Evolutionary conservation across 2,113 vertebrate species (phyloP).

Genomic region (Menura novaehollandiae): DNA sequence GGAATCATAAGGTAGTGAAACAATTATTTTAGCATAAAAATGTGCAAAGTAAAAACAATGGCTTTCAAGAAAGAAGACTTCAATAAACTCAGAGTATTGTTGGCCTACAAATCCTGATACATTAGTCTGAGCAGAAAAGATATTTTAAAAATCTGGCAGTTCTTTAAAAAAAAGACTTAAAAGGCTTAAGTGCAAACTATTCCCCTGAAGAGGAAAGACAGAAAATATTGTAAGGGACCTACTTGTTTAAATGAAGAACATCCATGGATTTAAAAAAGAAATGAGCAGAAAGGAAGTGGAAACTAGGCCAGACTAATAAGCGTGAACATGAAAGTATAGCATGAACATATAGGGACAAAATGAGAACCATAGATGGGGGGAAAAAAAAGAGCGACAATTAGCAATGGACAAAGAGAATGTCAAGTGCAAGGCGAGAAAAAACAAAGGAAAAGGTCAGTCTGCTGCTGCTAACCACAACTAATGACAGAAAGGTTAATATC

Average conservation of each 20-base stretch:
- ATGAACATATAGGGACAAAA: background rate
- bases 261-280: conserved; percentile 1
- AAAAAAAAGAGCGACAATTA: background rate
- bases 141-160: background rate
- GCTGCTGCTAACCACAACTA: background rate
- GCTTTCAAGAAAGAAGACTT: background rate
- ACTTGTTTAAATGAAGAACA: conserved; percentile 19
- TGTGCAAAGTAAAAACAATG: background rate
- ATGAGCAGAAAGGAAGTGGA: background rate
- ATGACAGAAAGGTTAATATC: background rate
- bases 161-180: background rate
- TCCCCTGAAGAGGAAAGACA: background rate
- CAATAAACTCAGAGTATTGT: background rate
- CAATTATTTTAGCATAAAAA: background rate
- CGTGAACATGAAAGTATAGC: background rate
- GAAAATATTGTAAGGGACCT: background rate
- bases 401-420: background rate
- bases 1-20: background rate
- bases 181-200: background rate
- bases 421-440: background rate
- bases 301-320: conserved; percentile 30
- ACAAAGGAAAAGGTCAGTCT: background rate
- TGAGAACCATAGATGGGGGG: background rate
- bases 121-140: background rate
- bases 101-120: background rate